Base-by-base conservation (phyloP, 1,140 invertebrate species). In the Vollenhovia emeryi region DNA sequence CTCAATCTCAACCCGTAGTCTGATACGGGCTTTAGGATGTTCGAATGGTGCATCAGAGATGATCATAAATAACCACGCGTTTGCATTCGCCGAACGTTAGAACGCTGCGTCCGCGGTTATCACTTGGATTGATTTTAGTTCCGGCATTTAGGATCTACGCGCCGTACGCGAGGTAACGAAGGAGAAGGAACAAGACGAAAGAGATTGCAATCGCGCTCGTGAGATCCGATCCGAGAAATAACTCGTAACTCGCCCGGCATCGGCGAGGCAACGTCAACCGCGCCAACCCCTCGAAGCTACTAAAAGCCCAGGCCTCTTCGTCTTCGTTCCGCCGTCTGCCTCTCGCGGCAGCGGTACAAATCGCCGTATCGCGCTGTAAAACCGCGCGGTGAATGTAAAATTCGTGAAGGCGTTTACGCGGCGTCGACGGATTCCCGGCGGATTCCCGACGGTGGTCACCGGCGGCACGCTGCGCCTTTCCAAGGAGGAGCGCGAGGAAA, bases 401-500 rank as follows among this genome's bases (percentile, higher is more conserved):
- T 73, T 73, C 50, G 66, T 27, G 24, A 73, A 59, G 52, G n/a
- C 64, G 50, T 55, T 71, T 55, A 69, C 24, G 75, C 45, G 75
- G 43, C 75, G 60, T 79, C 60, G 33, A 74, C 45, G 57, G 59
- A 64, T 78, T 36, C 59, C 43, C 59, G 74, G n/a, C n/a, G 33
- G 33, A 36, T 36, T 36, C 33, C 33, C 33, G 33, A 50, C 30
- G 52, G 3, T 24, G 40, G 18, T 15, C 45, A 48, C 9, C 75
- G 76, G 3, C 36, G 33, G 69, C 40, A 43, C 24, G 0, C 7
- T 30, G 59, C 71, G 69, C 78, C 74, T 92, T 93, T 87, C 88
- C 90, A 88, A 89, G 87, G 89, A 91, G 90, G 85, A 74, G 73
- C 36, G 40, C 45, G 87, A 90, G 88, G 73, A 90, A 91, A 88